These are phyloP conservation scores for Ferrisia virgata DNA, from an alignment of 2,888 invertebrate species.

Conservation along the genomic window DNA sequence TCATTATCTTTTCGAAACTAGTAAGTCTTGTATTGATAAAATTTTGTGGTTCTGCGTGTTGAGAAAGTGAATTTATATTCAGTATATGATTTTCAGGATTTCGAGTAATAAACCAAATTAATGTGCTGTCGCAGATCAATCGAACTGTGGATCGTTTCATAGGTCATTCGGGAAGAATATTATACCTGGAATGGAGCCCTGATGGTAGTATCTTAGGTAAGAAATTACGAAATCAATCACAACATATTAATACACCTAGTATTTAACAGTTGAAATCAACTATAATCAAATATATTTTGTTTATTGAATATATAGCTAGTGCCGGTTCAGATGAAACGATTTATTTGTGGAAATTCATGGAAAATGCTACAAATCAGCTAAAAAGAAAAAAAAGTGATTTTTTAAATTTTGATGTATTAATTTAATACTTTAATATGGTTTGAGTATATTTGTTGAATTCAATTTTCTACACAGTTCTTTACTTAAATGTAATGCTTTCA, in stretches of 20 bases:
- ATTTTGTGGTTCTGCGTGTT: too few species aligned
- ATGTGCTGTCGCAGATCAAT: slow-evolving; percentile 45
- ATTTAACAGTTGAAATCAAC: background rate
- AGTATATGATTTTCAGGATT: background rate
- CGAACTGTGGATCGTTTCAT: slow-evolving; percentile 45
- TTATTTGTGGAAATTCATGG: slow-evolving; percentile 39
- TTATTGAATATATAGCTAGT: background rate
- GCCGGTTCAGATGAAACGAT: slow-evolving; percentile 37
- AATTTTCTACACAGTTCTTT: background rate
- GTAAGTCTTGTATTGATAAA: background rate
- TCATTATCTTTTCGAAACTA: background rate
- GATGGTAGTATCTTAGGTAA: slow-evolving; percentile 47
- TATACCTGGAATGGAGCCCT: slow-evolving; percentile 46
- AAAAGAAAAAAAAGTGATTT: background rate
- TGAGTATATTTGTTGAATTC: background rate
- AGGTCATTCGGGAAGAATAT: slow-evolving; percentile 46
- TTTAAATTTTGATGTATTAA: background rate
- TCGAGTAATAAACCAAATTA: slow-evolving; percentile 19
- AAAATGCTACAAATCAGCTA: background rate
- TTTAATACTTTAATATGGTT: background rate
- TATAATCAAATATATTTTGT: background rate
- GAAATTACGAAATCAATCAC: background rate
- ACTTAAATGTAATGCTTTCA: too few species aligned
- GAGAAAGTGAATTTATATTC: background rate
- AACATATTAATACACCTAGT: background rate